phyloP scores from a whole-genome alignment of 2,888 invertebrate genomes.

The Eutolmus rufibarbis region DNA sequence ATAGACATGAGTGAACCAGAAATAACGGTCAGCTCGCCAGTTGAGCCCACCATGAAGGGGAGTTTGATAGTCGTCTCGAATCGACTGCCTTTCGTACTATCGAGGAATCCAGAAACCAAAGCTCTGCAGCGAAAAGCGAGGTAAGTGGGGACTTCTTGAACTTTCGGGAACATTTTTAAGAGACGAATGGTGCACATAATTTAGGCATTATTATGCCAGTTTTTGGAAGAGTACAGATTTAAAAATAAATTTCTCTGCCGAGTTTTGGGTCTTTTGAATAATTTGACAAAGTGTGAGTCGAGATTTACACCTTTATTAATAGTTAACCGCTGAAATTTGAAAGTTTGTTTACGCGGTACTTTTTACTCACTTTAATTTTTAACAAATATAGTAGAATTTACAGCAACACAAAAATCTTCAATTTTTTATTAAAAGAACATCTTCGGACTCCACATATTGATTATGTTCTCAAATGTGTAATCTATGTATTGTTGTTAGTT shows the following conservation, averaged over 20 bases:
- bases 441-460: not conserved
- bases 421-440: not conserved
- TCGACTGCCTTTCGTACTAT: conserved; percentile 85
- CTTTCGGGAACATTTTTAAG: not conserved
- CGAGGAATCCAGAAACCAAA: conserved; percentile 75
- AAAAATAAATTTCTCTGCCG: not conserved
- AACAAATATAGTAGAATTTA: too few relatives aligned
- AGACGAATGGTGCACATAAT: not conserved
- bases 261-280: not conserved
- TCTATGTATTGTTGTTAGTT: too few relatives aligned
- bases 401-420: not conserved
- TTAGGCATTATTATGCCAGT: not conserved
- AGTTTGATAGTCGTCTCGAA: conserved; percentile 92
- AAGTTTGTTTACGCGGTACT: not conserved
- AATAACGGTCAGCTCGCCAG: conserved; percentile 57
- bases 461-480: too few relatives aligned
- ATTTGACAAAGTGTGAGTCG: too few relatives aligned
- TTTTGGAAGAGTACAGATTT: not conserved
- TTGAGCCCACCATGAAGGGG: conserved; percentile 64
- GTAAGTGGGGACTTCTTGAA: conserved; percentile 64
- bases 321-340: not conserved
- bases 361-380: too few relatives aligned
- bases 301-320: too few relatives aligned
- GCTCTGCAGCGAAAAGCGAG: conserved; percentile 82
- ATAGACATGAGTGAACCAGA: conserved; percentile 58